Conservation (phyloP, 2,888 invertebrate genomes). For the Patella pellucida region DNA sequence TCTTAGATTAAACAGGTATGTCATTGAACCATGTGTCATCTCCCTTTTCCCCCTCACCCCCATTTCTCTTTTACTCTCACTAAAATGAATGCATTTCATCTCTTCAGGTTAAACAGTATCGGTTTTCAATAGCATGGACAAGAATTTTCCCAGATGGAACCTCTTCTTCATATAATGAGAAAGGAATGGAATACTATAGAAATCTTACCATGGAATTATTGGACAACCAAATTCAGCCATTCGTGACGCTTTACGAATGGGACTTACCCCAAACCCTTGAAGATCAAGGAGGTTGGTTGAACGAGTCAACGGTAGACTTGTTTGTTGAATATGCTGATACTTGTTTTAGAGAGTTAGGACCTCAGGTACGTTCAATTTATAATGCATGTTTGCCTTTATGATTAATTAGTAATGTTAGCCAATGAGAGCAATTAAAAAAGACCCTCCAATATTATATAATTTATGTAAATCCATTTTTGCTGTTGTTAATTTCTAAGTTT, state of each 20-base stretch:
- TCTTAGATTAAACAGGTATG: too few species aligned
- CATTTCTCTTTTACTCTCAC: too few species aligned
- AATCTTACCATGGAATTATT: conserved; percentile 81
- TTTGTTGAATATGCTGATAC: conserved; percentile 64
- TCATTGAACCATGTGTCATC: too few species aligned
- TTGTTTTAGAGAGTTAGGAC: conserved; percentile 63
- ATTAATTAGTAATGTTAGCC: too few species aligned
- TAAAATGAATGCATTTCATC: neutral
- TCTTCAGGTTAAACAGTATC: conserved; percentile 57
- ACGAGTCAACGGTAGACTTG: conserved; percentile 46
- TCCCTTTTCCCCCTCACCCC: too few species aligned
- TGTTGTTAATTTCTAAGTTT: too few species aligned
- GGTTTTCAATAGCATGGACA: conserved; percentile 78
- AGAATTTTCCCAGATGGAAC: conserved; percentile 80
- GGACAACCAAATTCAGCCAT: conserved; percentile 75
- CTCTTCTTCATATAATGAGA: conserved; percentile 74
- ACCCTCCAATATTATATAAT: too few species aligned
- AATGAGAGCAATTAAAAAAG: too few species aligned
- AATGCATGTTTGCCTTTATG: neutral
- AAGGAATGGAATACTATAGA: conserved; percentile 84
- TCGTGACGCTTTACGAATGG: conserved; percentile 73
- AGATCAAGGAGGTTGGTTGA: conserved; percentile 68
- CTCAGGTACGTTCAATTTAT: conserved; percentile 44
- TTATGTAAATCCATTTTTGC: too few species aligned
- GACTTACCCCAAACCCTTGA: conserved; percentile 68